A percentile compares a stretch with the other conserved stretches of the same genome.
Conservation (phyloP, 2,888 invertebrate genomes). For the Auanema freiburgensis region DNA sequence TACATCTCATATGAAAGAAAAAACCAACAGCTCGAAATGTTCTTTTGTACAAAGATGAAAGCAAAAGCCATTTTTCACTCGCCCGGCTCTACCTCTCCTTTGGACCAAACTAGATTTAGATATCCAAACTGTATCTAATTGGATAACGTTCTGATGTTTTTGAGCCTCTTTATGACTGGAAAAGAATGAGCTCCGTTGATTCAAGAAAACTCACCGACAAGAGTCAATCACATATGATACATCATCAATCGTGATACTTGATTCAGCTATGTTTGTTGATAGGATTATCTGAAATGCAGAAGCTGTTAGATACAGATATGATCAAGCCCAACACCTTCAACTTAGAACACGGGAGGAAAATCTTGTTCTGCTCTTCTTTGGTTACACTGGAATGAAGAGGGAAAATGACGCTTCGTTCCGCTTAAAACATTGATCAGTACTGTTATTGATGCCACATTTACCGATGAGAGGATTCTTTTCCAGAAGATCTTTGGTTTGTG, state of each 20-base stretch:
- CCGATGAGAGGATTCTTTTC: slow-evolving; percentile 78
- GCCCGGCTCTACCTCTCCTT: slow-evolving; percentile 89
- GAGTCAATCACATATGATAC: slow-evolving; percentile 96
- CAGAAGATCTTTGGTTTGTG: slow-evolving; percentile 83
- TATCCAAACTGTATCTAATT: slow-evolving; percentile 90
- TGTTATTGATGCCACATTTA: slow-evolving; percentile 31
- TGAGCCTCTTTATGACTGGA: neutral
- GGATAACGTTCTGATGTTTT: slow-evolving; percentile 83
- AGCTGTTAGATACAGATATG: neutral
- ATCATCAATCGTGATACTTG: slow-evolving; percentile 96
- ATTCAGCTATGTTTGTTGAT: slow-evolving; percentile 96
- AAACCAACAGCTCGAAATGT: slow-evolving; percentile 66
- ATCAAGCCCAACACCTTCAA: neutral
- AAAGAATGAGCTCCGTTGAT: no score
- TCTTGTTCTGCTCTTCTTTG: slow-evolving; percentile 85
- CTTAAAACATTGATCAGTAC: neutral
- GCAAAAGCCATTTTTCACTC: slow-evolving; percentile 88
- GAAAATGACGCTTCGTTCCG: slow-evolving; percentile 71
- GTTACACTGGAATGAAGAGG: slow-evolving; percentile 98
- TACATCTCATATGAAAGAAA: neutral
- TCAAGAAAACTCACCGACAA: slow-evolving; percentile 74
- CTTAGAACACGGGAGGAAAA: slow-evolving; percentile 72
- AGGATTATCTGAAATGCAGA: slow-evolving; percentile 79
- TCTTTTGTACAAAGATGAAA: slow-evolving; percentile 81
- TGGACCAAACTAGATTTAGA: slow-evolving; percentile 84